Conservation (phyloP, 1,140 invertebrate genomes). For the Drosophila suzukii region DNA sequence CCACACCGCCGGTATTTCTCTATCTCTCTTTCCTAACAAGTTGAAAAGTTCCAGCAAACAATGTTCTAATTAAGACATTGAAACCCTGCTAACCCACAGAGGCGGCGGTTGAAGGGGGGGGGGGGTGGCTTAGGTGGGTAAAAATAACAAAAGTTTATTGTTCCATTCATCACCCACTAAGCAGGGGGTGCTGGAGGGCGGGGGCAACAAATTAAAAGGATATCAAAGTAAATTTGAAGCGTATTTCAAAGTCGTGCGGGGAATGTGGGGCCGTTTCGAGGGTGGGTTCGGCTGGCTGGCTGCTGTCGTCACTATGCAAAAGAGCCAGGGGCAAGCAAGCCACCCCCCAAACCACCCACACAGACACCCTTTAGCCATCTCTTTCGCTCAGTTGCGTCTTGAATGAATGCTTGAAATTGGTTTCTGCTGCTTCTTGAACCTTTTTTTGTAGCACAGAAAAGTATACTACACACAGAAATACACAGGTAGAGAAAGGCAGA, state of each 20-base stretch:
- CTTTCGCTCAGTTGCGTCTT: constrained; percentile 55
- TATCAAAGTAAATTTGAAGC: constrained; percentile 78
- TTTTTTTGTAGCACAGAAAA: constrained; percentile 55
- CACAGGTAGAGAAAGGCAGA: constrained; percentile 7
- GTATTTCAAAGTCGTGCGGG: constrained; percentile 69
- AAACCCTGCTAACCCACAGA: constrained; percentile 43
- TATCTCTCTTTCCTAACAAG: background rate
- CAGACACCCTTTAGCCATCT: constrained; percentile 38
- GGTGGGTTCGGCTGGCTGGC: background rate
- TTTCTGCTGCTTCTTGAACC: constrained; percentile 64
- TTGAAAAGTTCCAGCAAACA: constrained; percentile 34
- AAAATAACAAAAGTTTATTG: constrained; percentile 31
- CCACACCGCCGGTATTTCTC: background rate
- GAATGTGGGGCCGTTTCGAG: constrained; percentile 8
- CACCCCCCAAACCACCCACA: constrained; percentile 9
- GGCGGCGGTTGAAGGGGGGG: background rate
- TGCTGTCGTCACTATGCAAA: constrained; percentile 71
- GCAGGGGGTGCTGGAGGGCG: background rate
- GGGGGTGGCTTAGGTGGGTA: constrained; percentile 8
- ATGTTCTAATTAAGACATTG: constrained; percentile 67
- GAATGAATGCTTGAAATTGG: constrained; percentile 78
- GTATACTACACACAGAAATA: constrained; percentile 63
- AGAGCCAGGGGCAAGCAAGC: constrained; percentile 26
- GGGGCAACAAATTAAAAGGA: constrained; percentile 66
- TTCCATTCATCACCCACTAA: constrained; percentile 12